Base-by-base conservation (phyloP, 2,797 vertebrate genomes). In the Menidia menidia region DNA sequence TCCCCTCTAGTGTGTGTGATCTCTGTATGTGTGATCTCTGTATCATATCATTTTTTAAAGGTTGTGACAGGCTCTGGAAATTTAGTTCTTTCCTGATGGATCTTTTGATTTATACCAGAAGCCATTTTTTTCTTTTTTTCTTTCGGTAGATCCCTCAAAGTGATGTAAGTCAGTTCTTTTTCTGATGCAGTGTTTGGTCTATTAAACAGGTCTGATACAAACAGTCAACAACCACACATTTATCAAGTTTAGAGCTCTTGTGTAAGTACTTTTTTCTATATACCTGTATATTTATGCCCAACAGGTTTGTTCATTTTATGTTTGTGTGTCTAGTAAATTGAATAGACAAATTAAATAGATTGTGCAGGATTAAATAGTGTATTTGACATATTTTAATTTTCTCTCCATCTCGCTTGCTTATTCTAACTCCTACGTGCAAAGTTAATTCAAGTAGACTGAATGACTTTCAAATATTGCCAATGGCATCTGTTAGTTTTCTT, bases 401-500 rank as follows among this genome's bases (percentile, higher is more conserved):
- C 51, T 52, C 47, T 48, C 15, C 18, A 16, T 68, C 19, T 58
- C 39, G 55, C 45, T 52, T 30, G 3, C 45, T 60, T n/a, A 12
- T 44, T 73, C 25, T 62, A 58, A 56, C 15, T 35, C 58, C 64
- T 63, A 62, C 56, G 77, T 64, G 42, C 56, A 69, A 67, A 42
- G 65, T 73, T 50, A 77, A 71, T 77, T 70, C 55, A 43, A 71
- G 63, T 47, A 77, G 73, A 88, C 19, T 82, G 83, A 77, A 74
- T 80, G 64, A 68, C 78, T 86, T 88, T 88, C 73, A 77, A 80
- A 87, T 75, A 76, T 32, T 73, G 64, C 80, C 81, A 87, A 58
- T 79, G 74, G 90, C 92, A 93, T 93, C 90, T 94, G 90, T 88
- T 94, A 93, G 90, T 77, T 83, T 88, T 93, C 85, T 89, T 80